phyloP scores from a whole-genome alignment of 2,797 vertebrate species.

The Garrulus glandarius region DNA sequence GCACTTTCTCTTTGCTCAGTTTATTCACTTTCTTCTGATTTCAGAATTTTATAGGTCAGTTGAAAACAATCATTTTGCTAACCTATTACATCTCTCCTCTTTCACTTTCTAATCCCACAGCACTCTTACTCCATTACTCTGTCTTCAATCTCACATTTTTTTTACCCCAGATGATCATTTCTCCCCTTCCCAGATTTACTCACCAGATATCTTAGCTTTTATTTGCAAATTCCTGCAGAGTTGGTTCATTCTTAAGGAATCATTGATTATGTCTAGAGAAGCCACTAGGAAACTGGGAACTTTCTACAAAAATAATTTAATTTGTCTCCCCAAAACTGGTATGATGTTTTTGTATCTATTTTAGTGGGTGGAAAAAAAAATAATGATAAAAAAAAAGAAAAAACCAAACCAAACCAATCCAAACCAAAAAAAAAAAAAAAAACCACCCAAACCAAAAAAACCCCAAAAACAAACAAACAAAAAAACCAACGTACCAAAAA shows the following conservation, averaged over 20 bases:
- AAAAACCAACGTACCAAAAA: no score
- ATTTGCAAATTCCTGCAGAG: background rate
- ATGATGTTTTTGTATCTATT: background rate
- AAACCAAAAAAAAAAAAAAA: no score
- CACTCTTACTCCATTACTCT: background rate
- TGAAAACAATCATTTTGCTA: background rate
- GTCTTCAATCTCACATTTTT: background rate
- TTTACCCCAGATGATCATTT: background rate
- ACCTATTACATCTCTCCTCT: background rate
- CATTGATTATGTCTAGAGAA: background rate
- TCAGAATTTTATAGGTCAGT: background rate
- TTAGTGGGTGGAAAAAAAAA: rapidly evolving
- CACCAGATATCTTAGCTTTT: background rate
- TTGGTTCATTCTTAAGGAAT: background rate
- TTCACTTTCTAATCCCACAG: background rate
- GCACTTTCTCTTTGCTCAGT: background rate
- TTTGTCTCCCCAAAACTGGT: background rate
- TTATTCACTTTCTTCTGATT: background rate
- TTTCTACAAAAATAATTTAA: background rate
- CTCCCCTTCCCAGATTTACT: background rate
- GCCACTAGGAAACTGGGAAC: background rate
- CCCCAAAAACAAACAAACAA: no score
- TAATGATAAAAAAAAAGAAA: no score
- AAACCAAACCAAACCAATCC: no score
- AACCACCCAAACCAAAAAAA: no score